phyloP scores from a whole-genome alignment of 1,140 invertebrate genomes.

The Achroia grisella region DNA sequence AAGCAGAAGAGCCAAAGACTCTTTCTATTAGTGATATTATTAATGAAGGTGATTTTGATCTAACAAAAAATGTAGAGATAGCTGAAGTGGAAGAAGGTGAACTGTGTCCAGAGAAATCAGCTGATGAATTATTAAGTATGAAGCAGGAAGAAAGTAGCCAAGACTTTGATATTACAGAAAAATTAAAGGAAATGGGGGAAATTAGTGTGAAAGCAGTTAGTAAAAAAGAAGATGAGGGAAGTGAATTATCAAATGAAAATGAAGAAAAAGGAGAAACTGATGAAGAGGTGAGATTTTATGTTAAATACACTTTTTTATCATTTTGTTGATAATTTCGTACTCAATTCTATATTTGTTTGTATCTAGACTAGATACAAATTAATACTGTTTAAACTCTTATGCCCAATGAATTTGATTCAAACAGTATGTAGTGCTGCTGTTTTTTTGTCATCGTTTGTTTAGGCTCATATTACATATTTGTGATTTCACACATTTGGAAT shows the following conservation, averaged over 20 bases:
- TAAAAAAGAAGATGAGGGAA: slow-evolving; percentile 22
- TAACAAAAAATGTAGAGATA: slow-evolving; percentile 68
- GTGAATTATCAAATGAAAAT: slow-evolving; percentile 19
- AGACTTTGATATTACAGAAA: slow-evolving; percentile 73
- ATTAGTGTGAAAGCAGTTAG: slow-evolving; percentile 63
- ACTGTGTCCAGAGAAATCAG: slow-evolving; percentile 55
- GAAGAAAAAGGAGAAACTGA: slow-evolving; percentile 26
- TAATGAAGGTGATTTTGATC: slow-evolving; percentile 62
- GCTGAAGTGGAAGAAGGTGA: slow-evolving; percentile 64
- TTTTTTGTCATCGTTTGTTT: no score
- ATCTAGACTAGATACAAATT: no score
- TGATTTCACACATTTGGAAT: no score
- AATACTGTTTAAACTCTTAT: no score
- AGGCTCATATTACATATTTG: no score
- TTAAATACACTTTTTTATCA: no score
- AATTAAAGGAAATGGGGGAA: slow-evolving; percentile 76
- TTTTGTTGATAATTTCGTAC: no score
- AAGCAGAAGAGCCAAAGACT: slow-evolving; percentile 45
- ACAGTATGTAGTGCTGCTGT: no score
- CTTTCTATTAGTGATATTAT: slow-evolving; percentile 69
- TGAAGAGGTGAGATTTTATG: slow-evolving; percentile 25
- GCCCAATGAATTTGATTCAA: no score
- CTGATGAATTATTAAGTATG: slow-evolving; percentile 51
- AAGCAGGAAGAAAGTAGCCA: slow-evolving; percentile 54
- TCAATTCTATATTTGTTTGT: no score